A percentile compares a stretch with the other conserved stretches of the same genome.
Evolutionary conservation across 2,888 invertebrate species (phyloP).

Genomic region (Drosophila borealis): DNA sequence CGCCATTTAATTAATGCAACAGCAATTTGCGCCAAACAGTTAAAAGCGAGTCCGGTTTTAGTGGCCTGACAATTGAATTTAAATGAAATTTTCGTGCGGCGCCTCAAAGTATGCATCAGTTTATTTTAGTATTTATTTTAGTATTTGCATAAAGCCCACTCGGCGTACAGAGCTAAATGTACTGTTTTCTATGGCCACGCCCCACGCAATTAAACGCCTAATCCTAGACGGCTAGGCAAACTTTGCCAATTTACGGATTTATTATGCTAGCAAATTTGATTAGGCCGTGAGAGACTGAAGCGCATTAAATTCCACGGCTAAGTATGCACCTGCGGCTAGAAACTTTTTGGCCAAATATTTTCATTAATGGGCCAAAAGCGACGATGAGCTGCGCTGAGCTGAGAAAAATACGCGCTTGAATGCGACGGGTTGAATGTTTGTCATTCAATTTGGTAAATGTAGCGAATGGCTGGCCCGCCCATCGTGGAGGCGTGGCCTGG

Average conservation of each 20-base stretch:
- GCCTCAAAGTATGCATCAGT: constrained; percentile 49
- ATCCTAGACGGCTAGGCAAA: constrained; percentile 36
- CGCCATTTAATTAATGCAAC: constrained; percentile 58
- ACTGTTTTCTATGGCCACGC: neutral
- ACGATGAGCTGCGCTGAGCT: neutral
- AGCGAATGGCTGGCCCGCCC: neutral
- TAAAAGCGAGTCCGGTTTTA: constrained; percentile 37
- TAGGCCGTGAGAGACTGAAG: constrained; percentile 35
- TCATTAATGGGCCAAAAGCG: constrained; percentile 49
- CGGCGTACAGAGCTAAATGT: constrained; percentile 6
- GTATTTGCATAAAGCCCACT: constrained; percentile 57
- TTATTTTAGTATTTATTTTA: constrained; percentile 72
- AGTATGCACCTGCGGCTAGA: constrained; percentile 69
- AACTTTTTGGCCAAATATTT: constrained; percentile 67
- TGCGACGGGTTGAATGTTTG: constrained; percentile 52
- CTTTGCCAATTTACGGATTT: constrained; percentile 80
- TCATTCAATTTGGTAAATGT: constrained; percentile 64
- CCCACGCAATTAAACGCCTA: constrained; percentile 45
- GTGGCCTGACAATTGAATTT: constrained; percentile 68
- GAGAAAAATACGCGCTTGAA: neutral
- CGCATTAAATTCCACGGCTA: constrained; percentile 50
- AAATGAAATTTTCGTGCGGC: constrained; percentile 60
- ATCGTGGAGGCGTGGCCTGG: constrained; percentile 5
- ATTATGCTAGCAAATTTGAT: constrained; percentile 70
- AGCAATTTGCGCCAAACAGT: constrained; percentile 26